Base-by-base conservation (phyloP, 37 sponge, comb jelly and placozoan genomes). In the Theonella swinhoei region DNA sequence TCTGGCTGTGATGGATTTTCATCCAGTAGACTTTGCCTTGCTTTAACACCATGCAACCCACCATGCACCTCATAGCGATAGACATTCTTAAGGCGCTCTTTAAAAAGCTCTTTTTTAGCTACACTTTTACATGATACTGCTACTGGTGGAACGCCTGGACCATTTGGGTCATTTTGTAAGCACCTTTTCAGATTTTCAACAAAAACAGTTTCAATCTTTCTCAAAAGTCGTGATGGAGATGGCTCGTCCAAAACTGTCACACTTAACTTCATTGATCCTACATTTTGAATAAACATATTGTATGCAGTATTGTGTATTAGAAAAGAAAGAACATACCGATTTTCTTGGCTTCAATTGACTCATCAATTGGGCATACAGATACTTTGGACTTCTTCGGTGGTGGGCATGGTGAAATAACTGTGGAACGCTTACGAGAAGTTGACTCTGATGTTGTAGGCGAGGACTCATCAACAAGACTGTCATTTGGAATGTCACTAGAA, bases 41-140 rank as follows among this genome's bases (percentile, higher is more conserved):
- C 81, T 28, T 25, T 32, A 28, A 76, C 41, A 43, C 82, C 61
- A 81, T 88, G 88, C 20, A 81, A 25, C 8, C 82, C 82, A 25
- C 88, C 88, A 4, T 32, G 60, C 1, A 88, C 88, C 41, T 80
- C 88, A 67, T 80, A 88, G 8, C 29, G 59, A 59, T 88, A 88
- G 4, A 66, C 72, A 43, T 77, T 66, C 70, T 81, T 82, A 9
- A 75, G 72, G 22, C 29, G 64, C 4, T 17, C 64, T n/a, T 86
- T 75, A 60, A 78, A 91, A n/a, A 39, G 72, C 25, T 24, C 67
- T 2, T 4, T 34, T 2, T 4, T 60, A 29, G 32, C 34, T 1
- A 89, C 62, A 42, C 58, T 70, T 38, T 71, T 90, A 60, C 85
- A 90, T 2, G 64, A 37, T 64, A 88, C 83, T 62, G 88, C 83